Evolutionary conservation across 2,888 invertebrate genomes (phyloP), one percentile per base, ranked within the genome.

Genomic region (Microchrysa polita): DNA sequence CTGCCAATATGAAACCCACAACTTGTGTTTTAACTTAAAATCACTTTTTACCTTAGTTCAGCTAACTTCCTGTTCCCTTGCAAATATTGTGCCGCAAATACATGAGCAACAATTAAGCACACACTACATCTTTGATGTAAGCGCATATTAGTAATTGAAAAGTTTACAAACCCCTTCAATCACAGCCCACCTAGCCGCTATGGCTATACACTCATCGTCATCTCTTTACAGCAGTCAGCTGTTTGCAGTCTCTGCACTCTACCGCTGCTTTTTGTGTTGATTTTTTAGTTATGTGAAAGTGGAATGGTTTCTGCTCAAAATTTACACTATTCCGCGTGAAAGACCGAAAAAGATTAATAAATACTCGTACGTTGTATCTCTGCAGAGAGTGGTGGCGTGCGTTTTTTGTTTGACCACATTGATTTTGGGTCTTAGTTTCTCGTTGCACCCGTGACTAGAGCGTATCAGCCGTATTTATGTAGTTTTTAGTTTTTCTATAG

Each of bases 281-380:
- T 34, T 34, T 34, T 34, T 34, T 34, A 34, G 69, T 52, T 57
- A 69, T 69, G 69, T 69, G 69, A 69, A 69, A 69, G 69, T 69
- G 18, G 69, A 69, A 69, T 52, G 20, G 18, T 57, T 69, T 57
- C 57, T 57, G 14, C 16, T 20, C 55, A 27, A 52, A 12, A 23
- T 23, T 52, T 23, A 22, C 23, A 57, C 69, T 67, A 67, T 52
- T 69, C 69, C 40, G 69, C 69, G 57, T 57, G 34, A 34, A 34
- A 34, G 27, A 34, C 27, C 27, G 27, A 34, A 34, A 53, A 67
- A 55, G n/a, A 53, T 18, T 12, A 40, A n/a, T 34, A 40, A 27
- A 40, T 40, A n/a, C n/a, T n/a, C 18, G 40, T n/a, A 23, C 10
- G 10, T 40, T 55, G n/a, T 42, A 5, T 63, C 10, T 63, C 53